A percentile compares a stretch with the other conserved stretches of the same genome.
These are phyloP conservation scores for Syritta pipiens DNA, from an alignment of 2,888 invertebrate genomes.

Conservation along the genomic window DNA sequence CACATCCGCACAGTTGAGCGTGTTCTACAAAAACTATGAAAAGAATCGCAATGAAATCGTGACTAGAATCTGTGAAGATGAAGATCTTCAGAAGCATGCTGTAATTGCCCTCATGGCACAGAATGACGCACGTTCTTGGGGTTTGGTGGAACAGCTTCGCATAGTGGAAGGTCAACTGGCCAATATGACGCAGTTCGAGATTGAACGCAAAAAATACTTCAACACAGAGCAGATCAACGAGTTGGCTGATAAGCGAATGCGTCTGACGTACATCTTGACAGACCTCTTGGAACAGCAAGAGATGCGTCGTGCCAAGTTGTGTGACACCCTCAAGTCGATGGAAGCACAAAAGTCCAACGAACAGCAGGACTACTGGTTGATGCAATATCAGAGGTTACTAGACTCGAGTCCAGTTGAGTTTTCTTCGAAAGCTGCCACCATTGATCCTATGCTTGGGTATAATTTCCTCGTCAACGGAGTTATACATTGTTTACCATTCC, in stretches of 20 bases:
- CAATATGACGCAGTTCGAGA: conserved; percentile 85
- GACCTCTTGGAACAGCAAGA: conserved; percentile 86
- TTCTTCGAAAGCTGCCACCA: conserved; percentile 81
- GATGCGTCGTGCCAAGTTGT: conserved; percentile 81
- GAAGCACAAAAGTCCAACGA: conserved; percentile 82
- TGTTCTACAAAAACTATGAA: conserved; percentile 83
- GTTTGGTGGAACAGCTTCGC: conserved; percentile 87
- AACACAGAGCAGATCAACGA: conserved; percentile 86
- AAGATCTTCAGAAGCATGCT: conserved; percentile 86
- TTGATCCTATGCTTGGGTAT: conserved; percentile 85
- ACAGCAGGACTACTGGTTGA: conserved; percentile 85
- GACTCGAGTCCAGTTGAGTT: conserved; percentile 87
- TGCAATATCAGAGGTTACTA: conserved; percentile 90
- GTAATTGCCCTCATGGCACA: conserved; percentile 86
- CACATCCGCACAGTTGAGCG: conserved; percentile 82
- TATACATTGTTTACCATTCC: conserved; percentile 87
- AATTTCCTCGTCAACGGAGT: conserved; percentile 86
- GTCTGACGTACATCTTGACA: conserved; percentile 84
- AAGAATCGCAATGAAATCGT: conserved; percentile 83
- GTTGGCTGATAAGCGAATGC: conserved; percentile 84
- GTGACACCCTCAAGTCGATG: conserved; percentile 86
- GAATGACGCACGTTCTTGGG: conserved; percentile 88
- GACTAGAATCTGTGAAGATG: conserved; percentile 83
- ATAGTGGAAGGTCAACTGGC: conserved; percentile 87
- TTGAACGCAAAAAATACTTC: conserved; percentile 85